A percentile compares a stretch with the other conserved stretches of the same genome.
phyloP scores from a whole-genome alignment of 2,113 vertebrate species.

The Muscicapa adusta region DNA sequence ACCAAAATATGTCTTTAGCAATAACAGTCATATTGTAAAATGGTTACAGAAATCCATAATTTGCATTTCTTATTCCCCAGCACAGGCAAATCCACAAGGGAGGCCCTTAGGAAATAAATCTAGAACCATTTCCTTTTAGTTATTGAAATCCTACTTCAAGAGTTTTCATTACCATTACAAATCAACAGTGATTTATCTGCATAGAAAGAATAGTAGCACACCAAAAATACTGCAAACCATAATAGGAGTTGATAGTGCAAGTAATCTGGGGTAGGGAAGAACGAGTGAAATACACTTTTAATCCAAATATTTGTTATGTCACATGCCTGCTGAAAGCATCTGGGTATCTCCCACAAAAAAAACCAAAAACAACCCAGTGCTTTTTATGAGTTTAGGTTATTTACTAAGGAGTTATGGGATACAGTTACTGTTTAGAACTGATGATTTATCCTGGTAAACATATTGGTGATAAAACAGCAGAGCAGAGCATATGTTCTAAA shows the following conservation, averaged over 20 bases:
- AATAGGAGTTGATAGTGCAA: background rate
- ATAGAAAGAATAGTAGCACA: background rate
- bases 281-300: fast-evolving
- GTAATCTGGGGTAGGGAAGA: background rate
- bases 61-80: background rate
- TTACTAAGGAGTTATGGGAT: background rate
- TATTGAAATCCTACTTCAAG: background rate
- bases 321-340: background rate
- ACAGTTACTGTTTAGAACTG: background rate
- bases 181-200: background rate
- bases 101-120: background rate
- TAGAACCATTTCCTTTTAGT: background rate
- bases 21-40: background rate
- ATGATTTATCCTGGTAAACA: background rate
- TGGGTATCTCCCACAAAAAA: background rate
- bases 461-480: background rate
- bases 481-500: background rate
- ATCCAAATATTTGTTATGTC: background rate
- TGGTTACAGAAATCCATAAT: background rate
- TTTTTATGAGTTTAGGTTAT: background rate
- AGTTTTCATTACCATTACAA: background rate
- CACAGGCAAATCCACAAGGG: background rate
- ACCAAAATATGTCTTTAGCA: background rate
- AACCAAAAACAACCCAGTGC: background rate
- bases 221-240: background rate